Evolutionary conservation across 1,140 invertebrate genomes (phyloP), one percentile per base, ranked within the genome.

Genomic region (Dryas iulia): DNA sequence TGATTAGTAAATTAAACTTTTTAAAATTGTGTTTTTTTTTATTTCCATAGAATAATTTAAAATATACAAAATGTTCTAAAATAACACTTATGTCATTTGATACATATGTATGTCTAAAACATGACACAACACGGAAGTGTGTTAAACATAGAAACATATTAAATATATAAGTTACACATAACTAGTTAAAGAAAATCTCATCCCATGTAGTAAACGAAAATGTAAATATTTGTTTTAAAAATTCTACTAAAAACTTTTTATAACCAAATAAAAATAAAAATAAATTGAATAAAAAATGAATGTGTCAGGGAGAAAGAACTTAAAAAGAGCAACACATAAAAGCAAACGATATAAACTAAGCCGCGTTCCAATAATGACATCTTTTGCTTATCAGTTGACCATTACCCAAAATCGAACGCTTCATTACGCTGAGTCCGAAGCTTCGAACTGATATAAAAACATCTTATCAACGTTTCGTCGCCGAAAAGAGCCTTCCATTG

Each of bases 381-480:
- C 87, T 84, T 91, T 91, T 91, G 82, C 87, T 88, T 91, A 91
- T 91, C 89, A 91, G 83, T 84, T 91, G 86, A 90, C 89, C 89
- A 88, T 90, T 90, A 90, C 86, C 81, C 82, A 88, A 88, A 90
- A 90, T 88, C 87, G 86, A 90, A 88, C 78, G 81, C 76, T 78
- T 83, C 85, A 91, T 90, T 90, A 86, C 85, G 79, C 79, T 82
- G 74, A 70, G 87, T 91, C 87, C 89, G 83, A 89, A 75, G 72
- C 69, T 70, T 66, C 74, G 69, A 63, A 66, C 76, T 71, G 73
- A 80, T 84, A 90, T 88, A 90, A 90, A 89, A 89, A 83, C 77
- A 78, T 76, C 86, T 90, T 88, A 91, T 90, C 87, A 79, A 85
- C 65, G 69, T 67, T 63, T 69, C 72, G 68, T 73, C 75, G 82